Conservation (phyloP, 1,140 invertebrate species). For the Pogonognathellus flavescens region DNA sequence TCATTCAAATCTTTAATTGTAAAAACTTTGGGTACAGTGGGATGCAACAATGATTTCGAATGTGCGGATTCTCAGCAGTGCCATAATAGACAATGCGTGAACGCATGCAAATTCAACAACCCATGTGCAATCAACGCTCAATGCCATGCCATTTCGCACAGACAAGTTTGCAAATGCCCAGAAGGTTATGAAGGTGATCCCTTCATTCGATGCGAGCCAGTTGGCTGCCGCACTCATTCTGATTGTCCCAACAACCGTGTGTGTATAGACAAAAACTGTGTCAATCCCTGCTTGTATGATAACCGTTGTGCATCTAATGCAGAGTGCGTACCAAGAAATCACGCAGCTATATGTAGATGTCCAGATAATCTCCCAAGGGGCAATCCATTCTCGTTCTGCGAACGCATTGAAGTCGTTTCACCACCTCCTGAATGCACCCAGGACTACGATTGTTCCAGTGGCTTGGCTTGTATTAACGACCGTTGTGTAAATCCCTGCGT, state of each 20-base stretch:
- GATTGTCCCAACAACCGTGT: constrained; percentile 88
- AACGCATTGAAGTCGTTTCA: constrained; percentile 69
- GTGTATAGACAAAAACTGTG: constrained; percentile 87
- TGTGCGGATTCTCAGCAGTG: constrained; percentile 80
- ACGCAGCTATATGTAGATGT: constrained; percentile 81
- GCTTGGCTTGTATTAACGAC: constrained; percentile 83
- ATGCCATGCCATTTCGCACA: constrained; percentile 69
- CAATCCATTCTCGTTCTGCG: constrained; percentile 84
- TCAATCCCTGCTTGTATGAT: constrained; percentile 83
- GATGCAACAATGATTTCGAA: constrained; percentile 69
- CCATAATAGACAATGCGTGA: constrained; percentile 75
- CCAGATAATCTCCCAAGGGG: constrained; percentile 77
- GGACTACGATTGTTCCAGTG: constrained; percentile 84
- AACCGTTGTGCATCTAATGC: constrained; percentile 84
- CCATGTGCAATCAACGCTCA: constrained; percentile 83
- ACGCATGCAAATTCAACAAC: constrained; percentile 69
- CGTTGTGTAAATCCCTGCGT: constrained; percentile 84
- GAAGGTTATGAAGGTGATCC: constrained; percentile 71
- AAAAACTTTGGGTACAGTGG: constrained; percentile 62
- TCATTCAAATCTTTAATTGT: constrained; percentile 25
- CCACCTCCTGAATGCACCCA: constrained; percentile 77
- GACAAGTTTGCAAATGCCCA: constrained; percentile 67
- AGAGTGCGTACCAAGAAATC: constrained; percentile 82
- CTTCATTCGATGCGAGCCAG: constrained; percentile 74
- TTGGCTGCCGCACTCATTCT: constrained; percentile 88